A percentile compares a stretch with the other conserved stretches of the same genome.
These are phyloP conservation scores for Octodon degus DNA, from an alignment of 2,113 vertebrate species.

Conservation along the genomic window DNA sequence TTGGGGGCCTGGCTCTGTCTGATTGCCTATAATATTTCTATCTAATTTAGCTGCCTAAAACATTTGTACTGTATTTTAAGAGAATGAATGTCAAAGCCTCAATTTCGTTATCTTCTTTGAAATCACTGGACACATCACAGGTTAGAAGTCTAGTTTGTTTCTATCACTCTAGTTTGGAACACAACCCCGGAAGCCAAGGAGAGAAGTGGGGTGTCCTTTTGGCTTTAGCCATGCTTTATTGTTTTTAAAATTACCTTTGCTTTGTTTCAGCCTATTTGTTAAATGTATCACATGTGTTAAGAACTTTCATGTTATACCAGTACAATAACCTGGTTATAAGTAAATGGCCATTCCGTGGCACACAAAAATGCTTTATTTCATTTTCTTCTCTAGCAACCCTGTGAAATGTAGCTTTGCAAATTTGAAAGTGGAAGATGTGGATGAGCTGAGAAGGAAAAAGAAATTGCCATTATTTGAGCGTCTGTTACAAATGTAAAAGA, in stretches of 20 bases:
- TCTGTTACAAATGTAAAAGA: not conserved
- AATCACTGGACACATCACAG: not conserved
- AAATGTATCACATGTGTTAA: not conserved
- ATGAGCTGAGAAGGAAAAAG: not conserved
- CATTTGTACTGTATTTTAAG: not conserved
- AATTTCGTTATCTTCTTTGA: conserved; percentile 30
- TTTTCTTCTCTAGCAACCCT: not conserved
- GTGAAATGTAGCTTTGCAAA: not conserved
- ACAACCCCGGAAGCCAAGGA: not conserved
- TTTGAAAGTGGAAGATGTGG: not conserved
- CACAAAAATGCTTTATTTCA: conserved; percentile 5
- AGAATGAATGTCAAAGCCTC: not conserved
- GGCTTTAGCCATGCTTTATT: not conserved
- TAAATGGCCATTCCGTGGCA: not conserved
- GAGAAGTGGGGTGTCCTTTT: not conserved
- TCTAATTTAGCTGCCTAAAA: no score
- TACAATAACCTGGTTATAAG: not conserved
- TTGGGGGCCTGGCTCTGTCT: no score
- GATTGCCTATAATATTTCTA: no score
- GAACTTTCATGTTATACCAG: not conserved
- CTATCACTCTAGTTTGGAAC: not conserved
- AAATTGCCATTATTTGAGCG: not conserved
- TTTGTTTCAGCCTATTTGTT: conserved; percentile 43
- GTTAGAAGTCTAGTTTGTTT: conserved; percentile 10
- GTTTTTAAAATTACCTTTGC: not conserved